Conservation (phyloP, 2,797 vertebrate species). For the Natrix natrix region DNA sequence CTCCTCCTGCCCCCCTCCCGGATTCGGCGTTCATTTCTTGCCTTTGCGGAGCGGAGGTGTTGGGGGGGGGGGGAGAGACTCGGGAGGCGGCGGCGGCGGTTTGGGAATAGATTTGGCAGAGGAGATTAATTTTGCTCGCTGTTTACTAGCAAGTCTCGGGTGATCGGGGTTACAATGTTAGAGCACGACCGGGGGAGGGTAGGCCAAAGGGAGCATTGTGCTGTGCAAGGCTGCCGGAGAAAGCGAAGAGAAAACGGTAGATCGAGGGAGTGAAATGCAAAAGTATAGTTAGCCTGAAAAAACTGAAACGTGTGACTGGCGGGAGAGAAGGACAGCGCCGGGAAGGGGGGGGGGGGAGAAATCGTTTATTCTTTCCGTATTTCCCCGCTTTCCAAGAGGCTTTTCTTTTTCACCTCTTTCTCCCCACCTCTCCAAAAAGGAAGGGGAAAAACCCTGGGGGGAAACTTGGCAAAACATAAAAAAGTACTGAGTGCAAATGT, state of each 20-base stretch:
- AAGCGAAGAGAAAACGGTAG: conserved; percentile 42
- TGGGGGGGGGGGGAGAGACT: not conserved
- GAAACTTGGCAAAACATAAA: not conserved
- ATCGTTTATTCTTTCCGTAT: not conserved
- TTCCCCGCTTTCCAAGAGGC: not conserved
- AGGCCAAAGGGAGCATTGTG: conserved; percentile 73
- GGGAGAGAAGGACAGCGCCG: conserved; percentile 44
- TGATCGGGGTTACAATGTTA: conserved; percentile 56
- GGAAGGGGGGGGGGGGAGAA: not conserved
- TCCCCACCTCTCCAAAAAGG: not conserved
- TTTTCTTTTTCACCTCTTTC: not conserved
- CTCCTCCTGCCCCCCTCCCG: conserved; percentile 1
- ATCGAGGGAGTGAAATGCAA: conserved; percentile 40
- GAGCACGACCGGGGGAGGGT: conserved; percentile 60
- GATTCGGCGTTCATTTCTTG: conserved; percentile 37
- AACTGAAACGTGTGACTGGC: conserved; percentile 41
- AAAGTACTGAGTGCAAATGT: conserved; percentile 57
- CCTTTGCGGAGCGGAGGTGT: not conserved
- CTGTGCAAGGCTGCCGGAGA: conserved; percentile 38
- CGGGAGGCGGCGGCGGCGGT: not conserved
- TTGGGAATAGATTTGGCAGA: conserved; percentile 24
- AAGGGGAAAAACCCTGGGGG: not conserved
- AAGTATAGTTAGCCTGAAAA: conserved; percentile 26
- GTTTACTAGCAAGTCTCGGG: conserved; percentile 60
- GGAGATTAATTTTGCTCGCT: conserved; percentile 25